A percentile compares a stretch with the other conserved stretches of the same genome.
phyloP scores from a whole-genome alignment of 2,888 invertebrate genomes.

The Bombyx huttoni region DNA sequence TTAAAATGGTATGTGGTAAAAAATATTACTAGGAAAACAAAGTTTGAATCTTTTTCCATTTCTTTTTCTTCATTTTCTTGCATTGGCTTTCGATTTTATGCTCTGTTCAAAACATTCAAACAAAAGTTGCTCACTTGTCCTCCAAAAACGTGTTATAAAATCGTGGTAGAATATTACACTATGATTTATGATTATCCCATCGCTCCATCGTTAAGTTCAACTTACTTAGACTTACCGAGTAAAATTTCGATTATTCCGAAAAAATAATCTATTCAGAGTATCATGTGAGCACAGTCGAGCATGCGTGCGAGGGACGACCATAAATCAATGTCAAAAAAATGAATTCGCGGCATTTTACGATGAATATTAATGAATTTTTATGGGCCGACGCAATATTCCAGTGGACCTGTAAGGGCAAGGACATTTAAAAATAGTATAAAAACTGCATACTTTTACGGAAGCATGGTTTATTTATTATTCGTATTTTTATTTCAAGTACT shows the following conservation, averaged over 20 bases:
- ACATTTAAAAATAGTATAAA: neutral
- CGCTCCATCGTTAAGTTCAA: neutral
- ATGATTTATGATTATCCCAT: neutral
- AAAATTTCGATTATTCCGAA: constrained; percentile 9
- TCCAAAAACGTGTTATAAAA: too few relatives aligned
- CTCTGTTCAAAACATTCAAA: too few relatives aligned
- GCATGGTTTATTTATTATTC: too few relatives aligned
- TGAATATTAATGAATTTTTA: constrained; percentile 57
- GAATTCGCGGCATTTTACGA: constrained; percentile 43
- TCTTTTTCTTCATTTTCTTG: too few relatives aligned
- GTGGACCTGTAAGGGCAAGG: constrained; percentile 9
- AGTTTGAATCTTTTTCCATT: too few relatives aligned
- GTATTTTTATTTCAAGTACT: too few relatives aligned
- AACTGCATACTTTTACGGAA: neutral
- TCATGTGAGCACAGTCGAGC: constrained; percentile 25
- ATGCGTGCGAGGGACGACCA: constrained; percentile 29
- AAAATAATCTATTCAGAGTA: constrained; percentile 19
- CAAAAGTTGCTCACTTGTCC: too few relatives aligned
- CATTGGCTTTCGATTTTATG: too few relatives aligned
- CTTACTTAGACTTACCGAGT: neutral
- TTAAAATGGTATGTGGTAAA: too few relatives aligned
- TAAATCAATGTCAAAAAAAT: constrained; percentile 60
- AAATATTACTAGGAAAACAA: too few relatives aligned
- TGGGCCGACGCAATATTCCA: constrained; percentile 23
- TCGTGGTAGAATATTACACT: too few relatives aligned